A percentile compares a stretch with the other conserved stretches of the same genome.
phyloP scores from a whole-genome alignment of 2,888 invertebrate species.

The Volucella inanis region DNA sequence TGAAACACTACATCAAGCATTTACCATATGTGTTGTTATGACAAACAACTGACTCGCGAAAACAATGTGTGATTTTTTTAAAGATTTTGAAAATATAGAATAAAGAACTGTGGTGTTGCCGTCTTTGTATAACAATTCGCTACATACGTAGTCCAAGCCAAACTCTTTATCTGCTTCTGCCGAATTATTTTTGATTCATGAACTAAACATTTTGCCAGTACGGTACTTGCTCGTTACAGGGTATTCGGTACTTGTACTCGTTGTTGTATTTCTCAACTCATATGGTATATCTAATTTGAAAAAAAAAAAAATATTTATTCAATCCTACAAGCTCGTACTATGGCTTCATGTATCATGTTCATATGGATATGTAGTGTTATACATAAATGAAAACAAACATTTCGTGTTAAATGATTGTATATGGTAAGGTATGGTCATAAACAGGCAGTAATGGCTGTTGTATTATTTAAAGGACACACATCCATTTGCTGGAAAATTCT shows the following conservation, averaged over 20 bases:
- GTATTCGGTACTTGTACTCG: not conserved
- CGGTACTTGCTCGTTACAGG: too few relatives aligned
- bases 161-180: slow-evolving; percentile 15
- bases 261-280: not conserved
- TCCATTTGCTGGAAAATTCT: slow-evolving; percentile 32
- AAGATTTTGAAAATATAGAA: too few relatives aligned
- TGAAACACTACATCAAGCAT: too few relatives aligned
- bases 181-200: slow-evolving; percentile 43
- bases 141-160: slow-evolving; percentile 3
- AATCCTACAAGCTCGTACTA: slow-evolving; percentile 10
- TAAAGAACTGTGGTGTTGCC: too few relatives aligned
- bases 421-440: slow-evolving; percentile 51
- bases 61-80: too few relatives aligned
- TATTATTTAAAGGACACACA: slow-evolving; percentile 59
- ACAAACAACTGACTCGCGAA: too few relatives aligned
- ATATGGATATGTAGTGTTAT: slow-evolving; percentile 4
- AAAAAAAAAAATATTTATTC: slow-evolving; percentile 19
- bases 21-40: too few relatives aligned
- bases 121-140: slow-evolving; percentile 3
- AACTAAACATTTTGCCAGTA: not conserved
- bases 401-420: slow-evolving; percentile 54
- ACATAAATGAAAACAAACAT: slow-evolving; percentile 10
- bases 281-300: slow-evolving; percentile 17
- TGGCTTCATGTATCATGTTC: not conserved
- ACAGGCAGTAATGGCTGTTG: slow-evolving; percentile 57